Percentiles rank a stretch among this genome's conserved stretches.
phyloP scores from a whole-genome alignment of 2,797 vertebrate genomes.

The Acipenser oxyrinchus region DNA sequence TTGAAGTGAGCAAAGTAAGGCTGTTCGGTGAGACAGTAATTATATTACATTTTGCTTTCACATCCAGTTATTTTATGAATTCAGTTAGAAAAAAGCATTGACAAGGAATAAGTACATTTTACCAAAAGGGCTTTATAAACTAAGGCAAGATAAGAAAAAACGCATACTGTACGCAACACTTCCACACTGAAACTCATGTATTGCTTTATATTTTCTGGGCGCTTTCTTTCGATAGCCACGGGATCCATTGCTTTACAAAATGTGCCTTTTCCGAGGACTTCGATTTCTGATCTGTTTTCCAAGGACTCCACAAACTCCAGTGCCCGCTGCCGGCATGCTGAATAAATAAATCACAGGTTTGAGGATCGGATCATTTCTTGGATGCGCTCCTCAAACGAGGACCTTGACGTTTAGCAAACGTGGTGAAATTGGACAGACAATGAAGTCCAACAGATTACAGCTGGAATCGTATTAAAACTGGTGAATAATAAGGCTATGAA shows the following conservation, averaged over 20 bases:
- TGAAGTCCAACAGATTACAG: conserved; percentile 16
- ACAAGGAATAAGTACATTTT: not conserved
- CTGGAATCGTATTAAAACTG: conserved; percentile 22
- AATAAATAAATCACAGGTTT: conserved; percentile 48
- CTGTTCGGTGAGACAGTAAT: too few species aligned
- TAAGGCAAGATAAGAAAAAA: not conserved
- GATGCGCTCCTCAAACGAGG: conserved; percentile 34
- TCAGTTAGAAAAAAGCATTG: not conserved
- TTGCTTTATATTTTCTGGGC: conserved; percentile 17
- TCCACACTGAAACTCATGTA: too few species aligned
- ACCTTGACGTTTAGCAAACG: conserved; percentile 30
- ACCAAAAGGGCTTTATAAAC: not conserved
- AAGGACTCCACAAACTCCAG: conserved; percentile 24
- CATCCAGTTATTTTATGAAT: too few species aligned
- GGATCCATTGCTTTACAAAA: too few species aligned
- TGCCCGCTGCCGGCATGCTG: conserved; percentile 33
- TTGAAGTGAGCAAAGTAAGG: too few species aligned
- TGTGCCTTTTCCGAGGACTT: too few species aligned
- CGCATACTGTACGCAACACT: not conserved
- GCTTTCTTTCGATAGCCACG: conserved; percentile 14
- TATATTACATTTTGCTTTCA: too few species aligned
- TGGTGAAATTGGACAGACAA: conserved; percentile 34
- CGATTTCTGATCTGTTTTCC: too few species aligned
- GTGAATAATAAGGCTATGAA: conserved; percentile 17
- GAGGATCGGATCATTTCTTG: conserved; percentile 41